These are phyloP conservation scores for Bombus turneri DNA, from an alignment of 1,140 invertebrate genomes.

Conservation along the genomic window DNA sequence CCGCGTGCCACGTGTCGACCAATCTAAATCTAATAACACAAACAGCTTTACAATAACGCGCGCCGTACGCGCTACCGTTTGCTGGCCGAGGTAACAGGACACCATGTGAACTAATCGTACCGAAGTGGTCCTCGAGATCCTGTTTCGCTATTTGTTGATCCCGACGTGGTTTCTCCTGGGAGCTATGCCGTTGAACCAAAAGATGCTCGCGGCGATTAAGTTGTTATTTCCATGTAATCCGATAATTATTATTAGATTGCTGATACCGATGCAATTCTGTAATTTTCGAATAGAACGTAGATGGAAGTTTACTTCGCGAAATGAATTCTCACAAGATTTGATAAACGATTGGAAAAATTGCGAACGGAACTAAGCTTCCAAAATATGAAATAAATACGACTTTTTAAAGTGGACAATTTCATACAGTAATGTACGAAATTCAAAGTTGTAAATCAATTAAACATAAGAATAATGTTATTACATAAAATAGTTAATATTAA, in stretches of 20 bases:
- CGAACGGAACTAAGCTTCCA: no score
- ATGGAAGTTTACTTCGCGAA: no score
- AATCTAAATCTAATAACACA: conserved; percentile 82
- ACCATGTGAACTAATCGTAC: conserved; percentile 81
- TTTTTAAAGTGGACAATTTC: no score
- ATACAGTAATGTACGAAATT: no score
- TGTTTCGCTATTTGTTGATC: conserved; percentile 75
- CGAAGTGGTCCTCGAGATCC: conserved; percentile 77
- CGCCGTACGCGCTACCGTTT: conserved; percentile 57
- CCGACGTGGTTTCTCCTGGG: conserved; percentile 53
- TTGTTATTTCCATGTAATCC: background rate
- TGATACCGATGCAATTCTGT: no score
- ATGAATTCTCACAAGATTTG: no score
- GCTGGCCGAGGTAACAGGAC: conserved; percentile 74
- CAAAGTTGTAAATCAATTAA: no score
- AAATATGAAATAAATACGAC: no score
- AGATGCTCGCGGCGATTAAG: background rate
- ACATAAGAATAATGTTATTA: no score
- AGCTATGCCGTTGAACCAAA: background rate
- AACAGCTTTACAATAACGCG: conserved; percentile 76
- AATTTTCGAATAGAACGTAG: no score
- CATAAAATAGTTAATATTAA: no score
- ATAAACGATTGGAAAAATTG: no score
- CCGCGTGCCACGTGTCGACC: conserved; percentile 71
- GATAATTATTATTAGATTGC: background rate